phyloP scores from a whole-genome alignment of 2,797 vertebrate genomes.

The Dendrocincla fuliginosa region DNA sequence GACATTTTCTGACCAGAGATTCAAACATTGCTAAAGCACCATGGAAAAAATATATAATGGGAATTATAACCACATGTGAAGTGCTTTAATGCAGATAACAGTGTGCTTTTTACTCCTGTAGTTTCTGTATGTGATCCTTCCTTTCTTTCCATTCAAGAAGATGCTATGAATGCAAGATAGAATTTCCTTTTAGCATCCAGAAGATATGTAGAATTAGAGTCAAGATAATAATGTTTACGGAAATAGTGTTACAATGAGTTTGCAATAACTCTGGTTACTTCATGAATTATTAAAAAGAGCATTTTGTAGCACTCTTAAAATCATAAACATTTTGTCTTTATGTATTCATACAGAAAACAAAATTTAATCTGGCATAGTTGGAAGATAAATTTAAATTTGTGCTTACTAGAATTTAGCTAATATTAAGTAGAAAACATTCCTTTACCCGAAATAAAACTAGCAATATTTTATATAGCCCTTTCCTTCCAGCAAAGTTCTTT shows the following conservation, averaged over 20 bases:
- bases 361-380: not conserved
- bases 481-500: not conserved
- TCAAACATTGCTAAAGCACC: not conserved
- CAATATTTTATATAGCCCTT: not conserved
- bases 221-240: not conserved
- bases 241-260: slow-evolving; percentile 1
- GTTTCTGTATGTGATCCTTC: not conserved
- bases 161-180: not conserved
- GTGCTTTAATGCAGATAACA: not conserved
- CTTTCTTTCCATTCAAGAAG: not conserved
- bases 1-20: not conserved
- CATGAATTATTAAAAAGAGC: slow-evolving; percentile 27
- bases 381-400: slow-evolving; percentile 6
- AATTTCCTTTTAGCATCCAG: not conserved
- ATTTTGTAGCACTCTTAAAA: not conserved
- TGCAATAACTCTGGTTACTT: slow-evolving; percentile 20
- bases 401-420: not conserved
- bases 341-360: not conserved
- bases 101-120: not conserved
- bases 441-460: not conserved
- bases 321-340: not conserved
- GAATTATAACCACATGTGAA: not conserved
- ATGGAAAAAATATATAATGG: not conserved
- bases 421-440: not conserved
- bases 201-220: not conserved